These are phyloP conservation scores for Mormoops blainvillei DNA, from an alignment of 2,113 vertebrate genomes.

Conservation along the genomic window DNA sequence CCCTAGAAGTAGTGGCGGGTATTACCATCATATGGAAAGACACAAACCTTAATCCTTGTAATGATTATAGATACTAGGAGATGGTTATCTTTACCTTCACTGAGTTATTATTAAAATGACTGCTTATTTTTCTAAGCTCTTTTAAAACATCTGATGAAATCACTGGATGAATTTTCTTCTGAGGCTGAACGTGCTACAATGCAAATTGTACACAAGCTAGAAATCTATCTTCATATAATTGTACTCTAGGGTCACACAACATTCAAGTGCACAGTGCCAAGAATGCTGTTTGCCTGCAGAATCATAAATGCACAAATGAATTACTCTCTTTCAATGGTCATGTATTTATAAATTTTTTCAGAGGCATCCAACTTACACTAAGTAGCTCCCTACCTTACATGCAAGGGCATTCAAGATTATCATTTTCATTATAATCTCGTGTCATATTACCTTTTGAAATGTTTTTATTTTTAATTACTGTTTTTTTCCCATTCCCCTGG, in stretches of 20 bases:
- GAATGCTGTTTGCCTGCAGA: conserved; percentile 47
- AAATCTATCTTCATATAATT: conserved; percentile 56
- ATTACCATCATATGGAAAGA: conserved; percentile 24
- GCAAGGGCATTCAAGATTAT: neutral
- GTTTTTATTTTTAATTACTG: conserved; percentile 10
- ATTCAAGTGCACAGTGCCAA: conserved; percentile 31
- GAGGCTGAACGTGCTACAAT: conserved; percentile 22
- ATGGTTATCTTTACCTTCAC: conserved; percentile 48
- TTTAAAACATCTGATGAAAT: conserved; percentile 55
- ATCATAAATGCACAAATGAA: conserved; percentile 47
- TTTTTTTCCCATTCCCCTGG: neutral
- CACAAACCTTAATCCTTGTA: conserved; percentile 43
- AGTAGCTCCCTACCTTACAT: conserved; percentile 20
- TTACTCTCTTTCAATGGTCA: neutral
- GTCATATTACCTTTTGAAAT: neutral
- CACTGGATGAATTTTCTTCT: conserved; percentile 55
- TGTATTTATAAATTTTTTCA: conserved; percentile 45
- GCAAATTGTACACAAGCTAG: conserved; percentile 46
- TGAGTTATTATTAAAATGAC: conserved; percentile 44
- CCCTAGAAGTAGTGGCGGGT: conserved; percentile 16
- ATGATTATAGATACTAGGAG: conserved; percentile 38
- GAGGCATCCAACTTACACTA: neutral
- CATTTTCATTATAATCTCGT: neutral
- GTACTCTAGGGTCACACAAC: neutral
- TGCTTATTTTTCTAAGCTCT: conserved; percentile 65